phyloP scores from a whole-genome alignment of 2,113 vertebrate genomes.

The Aegithalos caudatus region DNA sequence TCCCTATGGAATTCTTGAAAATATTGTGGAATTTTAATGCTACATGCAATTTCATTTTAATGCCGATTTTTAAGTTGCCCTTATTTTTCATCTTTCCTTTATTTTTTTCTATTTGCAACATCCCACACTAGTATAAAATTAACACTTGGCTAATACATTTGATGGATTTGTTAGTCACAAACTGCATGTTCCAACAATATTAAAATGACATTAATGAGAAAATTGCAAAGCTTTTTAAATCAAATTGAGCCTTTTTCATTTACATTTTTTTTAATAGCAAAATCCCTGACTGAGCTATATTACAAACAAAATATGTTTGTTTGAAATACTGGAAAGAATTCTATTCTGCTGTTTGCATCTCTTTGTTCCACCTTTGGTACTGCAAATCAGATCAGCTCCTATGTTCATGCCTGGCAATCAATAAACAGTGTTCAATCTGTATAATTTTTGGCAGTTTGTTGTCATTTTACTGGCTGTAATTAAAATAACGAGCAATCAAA shows the following conservation, averaged over 20 bases:
- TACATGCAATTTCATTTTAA: background rate
- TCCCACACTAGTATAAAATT: background rate
- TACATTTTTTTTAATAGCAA: background rate
- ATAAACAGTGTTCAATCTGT: background rate
- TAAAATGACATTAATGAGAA: background rate
- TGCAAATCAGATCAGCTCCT: background rate
- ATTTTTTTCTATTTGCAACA: background rate
- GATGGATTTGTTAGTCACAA: background rate
- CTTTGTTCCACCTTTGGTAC: background rate
- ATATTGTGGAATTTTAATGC: background rate
- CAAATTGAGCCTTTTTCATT: background rate
- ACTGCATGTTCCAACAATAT: background rate
- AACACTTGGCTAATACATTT: background rate
- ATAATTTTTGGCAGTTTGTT: background rate
- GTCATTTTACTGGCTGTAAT: background rate
- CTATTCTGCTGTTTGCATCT: background rate
- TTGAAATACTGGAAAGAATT: conserved; percentile 7
- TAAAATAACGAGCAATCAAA: background rate
- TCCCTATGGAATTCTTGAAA: background rate
- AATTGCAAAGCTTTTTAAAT: background rate
- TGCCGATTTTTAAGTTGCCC: background rate
- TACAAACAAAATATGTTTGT: background rate
- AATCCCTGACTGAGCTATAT: background rate
- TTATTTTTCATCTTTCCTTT: background rate
- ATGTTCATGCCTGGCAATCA: background rate